Base-by-base conservation (phyloP, 2,888 invertebrate species). In the Agonopterix alstromeriana region DNA sequence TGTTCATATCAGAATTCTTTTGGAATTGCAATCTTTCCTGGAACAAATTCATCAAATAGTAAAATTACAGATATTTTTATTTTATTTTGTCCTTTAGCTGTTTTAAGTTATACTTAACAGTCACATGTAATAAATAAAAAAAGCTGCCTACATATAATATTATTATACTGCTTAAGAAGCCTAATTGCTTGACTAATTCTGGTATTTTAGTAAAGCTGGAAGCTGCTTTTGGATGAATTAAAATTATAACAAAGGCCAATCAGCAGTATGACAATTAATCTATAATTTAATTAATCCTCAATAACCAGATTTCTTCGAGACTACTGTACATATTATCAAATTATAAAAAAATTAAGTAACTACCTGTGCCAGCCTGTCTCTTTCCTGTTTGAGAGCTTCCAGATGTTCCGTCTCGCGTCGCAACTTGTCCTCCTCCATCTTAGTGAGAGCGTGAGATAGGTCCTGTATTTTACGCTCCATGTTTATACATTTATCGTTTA, bases 21-120 rank as follows among this genome's bases (percentile, higher is more conserved):
- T 86, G 86, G 75, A 79, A 82, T 49, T 82, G 77, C 10, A 69
- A 51, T 58, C 71, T 80, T 63, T 89, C 89, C 89, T 89, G 45
- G 17, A 12, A 49, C 3, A 42, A 35, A 46, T 27, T 8, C n/a
- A 38, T 38, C 0, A 9, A 38, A 38, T 3, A 17, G 2, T 17
- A 17, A 17, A 17, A 17, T 17, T 14, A 14, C 14, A 14, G 17
- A n/a, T 3, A n/a, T 38, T 38, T n/a, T 9, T n/a, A 1, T 38
- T n/a, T 38, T 36, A 9, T 36, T 3, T 3, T 3, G 17, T 4
- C 3, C n/a, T 9, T 9, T 9, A 36, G 10, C 36, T 36, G 36
- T 9, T 9, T 3, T 10, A 36, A 36, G n/a, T 10, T 10, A 36
- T 10, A 36, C n/a, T n/a, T n/a, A n/a, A n/a, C n/a, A n/a, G n/a